phyloP scores from a whole-genome alignment of 2,888 invertebrate genomes.

The Laothoe populi region DNA sequence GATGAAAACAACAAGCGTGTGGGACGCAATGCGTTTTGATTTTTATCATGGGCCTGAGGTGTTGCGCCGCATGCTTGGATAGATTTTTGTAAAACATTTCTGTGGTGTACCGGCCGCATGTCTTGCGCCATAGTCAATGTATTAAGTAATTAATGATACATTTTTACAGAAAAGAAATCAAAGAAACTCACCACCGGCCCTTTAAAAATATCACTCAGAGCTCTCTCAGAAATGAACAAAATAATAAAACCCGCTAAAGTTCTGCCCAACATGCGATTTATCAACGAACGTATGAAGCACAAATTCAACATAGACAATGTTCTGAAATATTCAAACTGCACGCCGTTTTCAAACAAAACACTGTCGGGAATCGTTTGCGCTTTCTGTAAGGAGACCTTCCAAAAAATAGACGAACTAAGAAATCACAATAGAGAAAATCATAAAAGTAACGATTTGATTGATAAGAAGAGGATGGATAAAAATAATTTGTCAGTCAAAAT shows the following conservation, averaged over 20 bases:
- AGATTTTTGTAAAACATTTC: too few species aligned
- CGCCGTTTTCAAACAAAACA: slow-evolving; percentile 70
- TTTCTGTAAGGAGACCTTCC: slow-evolving; percentile 62
- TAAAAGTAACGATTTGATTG: slow-evolving; percentile 49
- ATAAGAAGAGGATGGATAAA: slow-evolving; percentile 59
- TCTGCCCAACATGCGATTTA: slow-evolving; percentile 34
- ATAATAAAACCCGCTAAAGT: slow-evolving; percentile 36
- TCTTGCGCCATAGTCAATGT: too few species aligned
- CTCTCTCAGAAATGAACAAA: slow-evolving; percentile 51
- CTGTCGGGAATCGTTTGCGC: slow-evolving; percentile 66
- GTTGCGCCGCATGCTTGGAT: too few species aligned
- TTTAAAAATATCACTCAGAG: slow-evolving; percentile 54
- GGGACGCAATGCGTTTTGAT: too few species aligned
- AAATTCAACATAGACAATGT: slow-evolving; percentile 63
- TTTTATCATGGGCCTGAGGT: too few species aligned
- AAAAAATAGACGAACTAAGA: slow-evolving; percentile 51
- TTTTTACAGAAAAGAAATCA: slow-evolving; percentile 51
- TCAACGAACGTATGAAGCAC: slow-evolving; percentile 64
- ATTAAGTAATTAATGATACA: background rate
- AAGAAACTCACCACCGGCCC: slow-evolving; percentile 45
- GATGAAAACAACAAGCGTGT: too few species aligned
- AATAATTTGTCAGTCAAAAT: slow-evolving; percentile 71
- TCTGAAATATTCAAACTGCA: slow-evolving; percentile 71
- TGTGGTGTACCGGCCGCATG: too few species aligned
- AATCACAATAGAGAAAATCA: slow-evolving; percentile 55